Base-by-base conservation (phyloP, 2,888 invertebrate species). In the Drosophila algonquin region DNA sequence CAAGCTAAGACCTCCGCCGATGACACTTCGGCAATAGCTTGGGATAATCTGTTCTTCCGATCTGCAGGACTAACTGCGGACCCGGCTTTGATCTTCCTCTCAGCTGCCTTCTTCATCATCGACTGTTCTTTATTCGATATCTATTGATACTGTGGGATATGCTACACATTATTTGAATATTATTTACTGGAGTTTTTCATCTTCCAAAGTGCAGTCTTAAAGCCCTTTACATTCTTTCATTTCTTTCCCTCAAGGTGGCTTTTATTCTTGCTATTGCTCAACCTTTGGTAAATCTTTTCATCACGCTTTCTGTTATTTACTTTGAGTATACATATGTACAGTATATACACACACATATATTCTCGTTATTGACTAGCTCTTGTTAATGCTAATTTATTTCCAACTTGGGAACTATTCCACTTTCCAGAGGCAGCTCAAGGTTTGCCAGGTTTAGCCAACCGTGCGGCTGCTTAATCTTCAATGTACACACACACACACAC, bases 391-490 rank as follows among this genome's bases (percentile, higher is more conserved):
- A 67, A 67, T 70, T 69, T 69, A 67, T 67, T 35, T 69, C 27
- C 70, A 45, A 1, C 67, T 27, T 12, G 67, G 70, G 67, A 67
- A 67, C 67, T 57, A 69, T 67, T 67, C 70, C 58, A 70, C 70
- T 69, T 50, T 57, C 40, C 58, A 21, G 27, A 50, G 58, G 47
- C 44, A 69, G 50, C 70, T 50, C 57, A 67, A 69, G 50, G 16
- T 40, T 56, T 68, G 56, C 12, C 52, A 47, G 64, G 73, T 48
- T 54, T 58, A 75, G 69, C 70, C 75, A 75, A 67, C 77, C 77
- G 77, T 81, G 82, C 82, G 79, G 79, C 79, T 81, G 81, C 84
- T 77, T 82, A 88, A 82, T 88, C 83, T 88, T 73, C 40, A 40
- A 40, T 14, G 40, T 40, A 77, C 73, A 73, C 83, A 85, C 67